Evolutionary conservation across 2,797 vertebrate genomes (phyloP).

Genomic region (Acanthornis magna): DNA sequence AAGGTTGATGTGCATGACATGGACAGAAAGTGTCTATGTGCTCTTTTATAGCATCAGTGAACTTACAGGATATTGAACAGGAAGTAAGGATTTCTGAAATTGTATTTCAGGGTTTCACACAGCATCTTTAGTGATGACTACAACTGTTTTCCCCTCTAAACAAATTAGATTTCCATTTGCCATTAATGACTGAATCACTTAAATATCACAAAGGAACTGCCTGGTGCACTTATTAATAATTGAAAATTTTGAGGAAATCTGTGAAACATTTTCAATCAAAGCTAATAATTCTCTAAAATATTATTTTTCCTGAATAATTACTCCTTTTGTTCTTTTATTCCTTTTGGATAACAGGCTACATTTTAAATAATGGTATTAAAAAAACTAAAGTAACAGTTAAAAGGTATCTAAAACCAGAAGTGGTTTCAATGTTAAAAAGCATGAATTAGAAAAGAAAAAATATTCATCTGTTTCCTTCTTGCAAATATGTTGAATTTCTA

Average conservation of each 20-base stretch:
- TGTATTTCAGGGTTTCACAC: background rate
- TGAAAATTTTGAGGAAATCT: slow-evolving; percentile 25
- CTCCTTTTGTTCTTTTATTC: background rate
- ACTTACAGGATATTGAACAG: background rate
- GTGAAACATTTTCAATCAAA: background rate
- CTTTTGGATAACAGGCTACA: background rate
- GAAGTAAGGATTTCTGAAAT: background rate
- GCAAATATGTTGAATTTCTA: background rate
- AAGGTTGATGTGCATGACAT: rapidly evolving
- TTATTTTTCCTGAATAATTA: background rate
- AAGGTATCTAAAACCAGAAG: background rate
- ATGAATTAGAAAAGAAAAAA: background rate
- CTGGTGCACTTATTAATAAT: slow-evolving; percentile 20
- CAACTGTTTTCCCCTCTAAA: background rate
- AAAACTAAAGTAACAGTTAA: background rate
- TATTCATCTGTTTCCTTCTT: background rate
- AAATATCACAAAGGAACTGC: slow-evolving; percentile 23
- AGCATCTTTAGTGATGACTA: background rate
- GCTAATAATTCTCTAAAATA: background rate
- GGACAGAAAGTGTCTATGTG: background rate
- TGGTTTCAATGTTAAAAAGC: background rate
- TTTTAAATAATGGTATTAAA: background rate
- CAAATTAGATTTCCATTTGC: slow-evolving; percentile 43
- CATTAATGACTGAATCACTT: slow-evolving; percentile 34
- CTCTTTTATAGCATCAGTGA: background rate